phyloP scores from a whole-genome alignment of 2,888 invertebrate species.

The Desoria tigrina region DNA sequence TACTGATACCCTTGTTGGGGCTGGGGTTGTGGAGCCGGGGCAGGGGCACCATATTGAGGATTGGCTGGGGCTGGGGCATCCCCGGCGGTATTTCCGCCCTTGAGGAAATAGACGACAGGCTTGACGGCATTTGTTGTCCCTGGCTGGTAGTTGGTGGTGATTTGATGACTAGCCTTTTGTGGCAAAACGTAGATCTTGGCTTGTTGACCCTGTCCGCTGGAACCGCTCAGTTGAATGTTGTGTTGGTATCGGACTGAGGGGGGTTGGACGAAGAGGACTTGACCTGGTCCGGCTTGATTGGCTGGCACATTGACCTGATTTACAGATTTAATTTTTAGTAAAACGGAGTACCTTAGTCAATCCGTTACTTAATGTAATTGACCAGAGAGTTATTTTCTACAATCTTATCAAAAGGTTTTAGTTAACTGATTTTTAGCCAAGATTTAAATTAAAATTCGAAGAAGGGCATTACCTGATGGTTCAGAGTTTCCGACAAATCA shows the following conservation, averaged over 20 bases:
- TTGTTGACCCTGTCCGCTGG: slow-evolving; percentile 24
- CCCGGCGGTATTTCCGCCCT: background rate
- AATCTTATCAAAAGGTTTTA: no score
- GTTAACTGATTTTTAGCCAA: no score
- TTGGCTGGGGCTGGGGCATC: no score
- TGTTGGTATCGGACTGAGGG: slow-evolving; percentile 33
- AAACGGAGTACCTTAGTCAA: no score
- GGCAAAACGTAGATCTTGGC: slow-evolving; percentile 38
- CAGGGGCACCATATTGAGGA: no score
- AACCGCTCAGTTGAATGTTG: slow-evolving; percentile 27
- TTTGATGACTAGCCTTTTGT: slow-evolving; percentile 26
- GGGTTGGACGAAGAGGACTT: slow-evolving; percentile 32
- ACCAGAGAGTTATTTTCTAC: no score
- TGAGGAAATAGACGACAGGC: slow-evolving; percentile 36
- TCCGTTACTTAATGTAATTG: no score
- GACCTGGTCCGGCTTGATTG: slow-evolving; percentile 9
- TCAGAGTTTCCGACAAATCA: slow-evolving; percentile 18
- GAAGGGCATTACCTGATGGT: no score
- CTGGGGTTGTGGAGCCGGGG: no score
- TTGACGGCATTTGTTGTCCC: slow-evolving; percentile 21
- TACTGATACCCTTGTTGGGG: no score
- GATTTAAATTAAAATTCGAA: no score
- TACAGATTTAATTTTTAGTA: no score
- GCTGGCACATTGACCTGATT: slow-evolving; percentile 20
- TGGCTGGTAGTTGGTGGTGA: slow-evolving; percentile 7